Evolutionary conservation across 2,888 invertebrate species (phyloP).

Genomic region (Cephus sareptanus): DNA sequence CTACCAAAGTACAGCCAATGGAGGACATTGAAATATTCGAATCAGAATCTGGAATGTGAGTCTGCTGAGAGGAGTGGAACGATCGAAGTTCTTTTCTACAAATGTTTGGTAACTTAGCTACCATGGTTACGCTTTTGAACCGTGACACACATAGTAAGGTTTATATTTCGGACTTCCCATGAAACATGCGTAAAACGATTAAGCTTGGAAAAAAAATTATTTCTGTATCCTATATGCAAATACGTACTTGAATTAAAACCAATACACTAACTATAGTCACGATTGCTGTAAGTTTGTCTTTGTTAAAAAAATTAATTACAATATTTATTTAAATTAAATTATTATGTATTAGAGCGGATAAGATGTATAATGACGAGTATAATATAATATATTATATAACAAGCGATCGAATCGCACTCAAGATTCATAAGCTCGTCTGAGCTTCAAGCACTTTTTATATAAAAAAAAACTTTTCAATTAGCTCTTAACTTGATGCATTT

Average conservation of each 20-base stretch:
- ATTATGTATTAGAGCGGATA: neutral
- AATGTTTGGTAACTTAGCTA: neutral
- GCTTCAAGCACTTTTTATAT: neutral
- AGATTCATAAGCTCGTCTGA: neutral
- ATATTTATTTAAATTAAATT: neutral
- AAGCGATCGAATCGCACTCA: neutral
- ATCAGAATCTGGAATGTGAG: neutral
- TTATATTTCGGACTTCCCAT: neutral
- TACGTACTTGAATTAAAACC: neutral
- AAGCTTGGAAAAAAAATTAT: neutral
- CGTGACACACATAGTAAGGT: neutral
- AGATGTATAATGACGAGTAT: neutral
- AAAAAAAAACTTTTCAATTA: neutral
- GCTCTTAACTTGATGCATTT: neutral
- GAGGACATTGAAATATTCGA: neutral
- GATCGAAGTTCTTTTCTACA: neutral
- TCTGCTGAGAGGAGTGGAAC: neutral
- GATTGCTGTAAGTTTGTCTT: neutral
- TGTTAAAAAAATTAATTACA: neutral
- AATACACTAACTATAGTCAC: neutral
- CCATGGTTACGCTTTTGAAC: neutral
- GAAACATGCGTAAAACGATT: no score
- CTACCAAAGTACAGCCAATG: neutral
- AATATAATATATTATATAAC: neutral
- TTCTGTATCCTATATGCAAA: neutral